These are phyloP conservation scores for Anguilla pacifica DNA, from an alignment of 2,797 vertebrate species.

Conservation along the genomic window DNA sequence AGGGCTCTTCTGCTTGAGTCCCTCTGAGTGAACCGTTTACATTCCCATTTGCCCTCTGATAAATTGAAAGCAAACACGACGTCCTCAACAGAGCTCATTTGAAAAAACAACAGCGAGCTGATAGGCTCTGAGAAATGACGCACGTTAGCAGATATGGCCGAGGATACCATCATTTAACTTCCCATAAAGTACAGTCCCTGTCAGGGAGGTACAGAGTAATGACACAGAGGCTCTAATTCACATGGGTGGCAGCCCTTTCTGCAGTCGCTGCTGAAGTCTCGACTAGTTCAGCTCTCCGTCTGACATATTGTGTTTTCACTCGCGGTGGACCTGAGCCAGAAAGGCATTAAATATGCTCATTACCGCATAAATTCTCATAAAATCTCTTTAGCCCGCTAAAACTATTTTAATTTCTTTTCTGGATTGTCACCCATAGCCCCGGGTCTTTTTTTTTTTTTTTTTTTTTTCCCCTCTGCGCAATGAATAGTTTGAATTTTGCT, in stretches of 20 bases:
- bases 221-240: neutral
- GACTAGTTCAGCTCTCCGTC: conserved; percentile 11
- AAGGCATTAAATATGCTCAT: conserved; percentile 45
- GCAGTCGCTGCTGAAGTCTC: conserved; percentile 14
- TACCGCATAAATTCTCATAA: conserved; percentile 14
- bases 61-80: neutral
- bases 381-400: conserved; percentile 35
- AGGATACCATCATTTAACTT: conserved; percentile 24
- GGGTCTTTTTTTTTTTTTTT: conserved; percentile 26
- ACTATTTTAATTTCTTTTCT: conserved; percentile 32
- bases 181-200: neutral
- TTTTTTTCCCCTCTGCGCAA: conserved; percentile 20
- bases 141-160: conserved; percentile 28
- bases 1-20: neutral
- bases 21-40: no score
- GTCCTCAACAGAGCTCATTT: conserved; percentile 9
- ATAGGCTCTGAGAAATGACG: conserved; percentile 24
- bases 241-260: conserved; percentile 3
- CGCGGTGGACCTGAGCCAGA: conserved; percentile 33
- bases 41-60: neutral
- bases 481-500: conserved; percentile 43
- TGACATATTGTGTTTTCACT: conserved; percentile 13
- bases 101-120: conserved; percentile 20
- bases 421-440: conserved; percentile 33
- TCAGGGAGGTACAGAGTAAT: neutral